These are phyloP conservation scores for Poecilia latipinna DNA, from an alignment of 2,113 vertebrate genomes.

Conservation along the genomic window DNA sequence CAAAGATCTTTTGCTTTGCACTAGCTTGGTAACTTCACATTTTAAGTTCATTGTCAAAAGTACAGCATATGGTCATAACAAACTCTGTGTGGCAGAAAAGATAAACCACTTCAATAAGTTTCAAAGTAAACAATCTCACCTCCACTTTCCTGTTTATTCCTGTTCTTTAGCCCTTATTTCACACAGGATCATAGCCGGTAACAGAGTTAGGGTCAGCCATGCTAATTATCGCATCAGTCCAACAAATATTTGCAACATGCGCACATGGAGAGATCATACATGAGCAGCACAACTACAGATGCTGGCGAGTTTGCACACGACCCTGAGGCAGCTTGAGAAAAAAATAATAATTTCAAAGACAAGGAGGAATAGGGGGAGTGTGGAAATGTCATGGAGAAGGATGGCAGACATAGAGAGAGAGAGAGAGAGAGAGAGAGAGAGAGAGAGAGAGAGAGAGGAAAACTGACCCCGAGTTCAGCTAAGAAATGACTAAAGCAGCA, in stretches of 20 bases:
- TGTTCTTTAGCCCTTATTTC: constrained; percentile 49
- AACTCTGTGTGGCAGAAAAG: background rate
- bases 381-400: constrained; percentile 59
- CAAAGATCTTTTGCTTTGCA: too few relatives aligned
- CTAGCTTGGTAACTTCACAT: too few relatives aligned
- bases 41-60: too few relatives aligned
- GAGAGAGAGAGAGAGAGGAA: constrained; percentile 20
- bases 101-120: background rate
- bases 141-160: constrained; percentile 40
- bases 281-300: constrained; percentile 24
- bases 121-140: background rate
- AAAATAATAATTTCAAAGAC: constrained; percentile 60
- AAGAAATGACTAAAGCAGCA: constrained; percentile 13
- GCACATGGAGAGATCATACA: background rate
- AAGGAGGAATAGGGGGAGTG: constrained; percentile 48
- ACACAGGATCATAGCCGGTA: constrained; percentile 59
- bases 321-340: constrained; percentile 34
- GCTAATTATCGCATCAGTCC: constrained; percentile 73
- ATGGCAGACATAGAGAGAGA: constrained; percentile 19
- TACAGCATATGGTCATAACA: too few relatives aligned
- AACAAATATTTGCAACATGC: constrained; percentile 37
- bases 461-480: background rate
- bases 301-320: constrained; percentile 58
- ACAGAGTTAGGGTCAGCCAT: constrained; percentile 66
- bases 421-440: constrained; percentile 18